A percentile compares a stretch with the other conserved stretches of the same genome.
phyloP scores from a whole-genome alignment of 2,113 vertebrate genomes.

The Lipophrys pholis region DNA sequence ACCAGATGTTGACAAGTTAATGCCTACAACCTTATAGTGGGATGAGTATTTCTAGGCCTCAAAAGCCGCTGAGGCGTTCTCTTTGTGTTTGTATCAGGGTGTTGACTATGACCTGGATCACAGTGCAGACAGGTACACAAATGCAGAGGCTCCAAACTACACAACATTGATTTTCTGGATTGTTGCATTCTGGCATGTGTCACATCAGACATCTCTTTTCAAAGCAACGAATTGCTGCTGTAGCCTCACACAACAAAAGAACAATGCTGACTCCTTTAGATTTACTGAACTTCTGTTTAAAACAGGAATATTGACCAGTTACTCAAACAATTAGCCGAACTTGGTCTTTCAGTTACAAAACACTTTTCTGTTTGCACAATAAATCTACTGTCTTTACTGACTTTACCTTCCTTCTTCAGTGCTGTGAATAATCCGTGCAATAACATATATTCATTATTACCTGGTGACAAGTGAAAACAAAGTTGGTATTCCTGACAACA shows the following conservation, averaged over 20 bases:
- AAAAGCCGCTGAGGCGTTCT: not conserved
- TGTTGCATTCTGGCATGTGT: not conserved
- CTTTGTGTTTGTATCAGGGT: not conserved
- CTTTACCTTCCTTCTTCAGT: not conserved
- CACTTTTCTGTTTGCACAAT: not conserved
- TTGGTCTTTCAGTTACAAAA: not conserved
- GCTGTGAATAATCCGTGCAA: too few species aligned
- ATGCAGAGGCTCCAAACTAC: not conserved
- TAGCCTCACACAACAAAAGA: not conserved
- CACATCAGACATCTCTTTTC: conserved; percentile 3
- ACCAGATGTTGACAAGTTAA: not conserved
- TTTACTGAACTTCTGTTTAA: conserved; percentile 5
- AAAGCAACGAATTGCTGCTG: not conserved
- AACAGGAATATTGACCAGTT: not conserved
- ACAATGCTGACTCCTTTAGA: not conserved
- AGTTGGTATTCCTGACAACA: not conserved
- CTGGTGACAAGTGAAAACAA: too few species aligned
- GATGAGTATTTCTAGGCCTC: not conserved
- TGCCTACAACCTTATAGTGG: not conserved
- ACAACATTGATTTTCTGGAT: not conserved
- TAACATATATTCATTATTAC: too few species aligned
- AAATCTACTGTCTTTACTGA: not conserved
- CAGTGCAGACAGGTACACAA: not conserved
- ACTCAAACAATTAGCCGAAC: conserved; percentile 1
- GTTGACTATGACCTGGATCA: not conserved